These are phyloP conservation scores for Erythrolamprus reginae DNA, from an alignment of 2,113 vertebrate species.

Conservation along the genomic window DNA sequence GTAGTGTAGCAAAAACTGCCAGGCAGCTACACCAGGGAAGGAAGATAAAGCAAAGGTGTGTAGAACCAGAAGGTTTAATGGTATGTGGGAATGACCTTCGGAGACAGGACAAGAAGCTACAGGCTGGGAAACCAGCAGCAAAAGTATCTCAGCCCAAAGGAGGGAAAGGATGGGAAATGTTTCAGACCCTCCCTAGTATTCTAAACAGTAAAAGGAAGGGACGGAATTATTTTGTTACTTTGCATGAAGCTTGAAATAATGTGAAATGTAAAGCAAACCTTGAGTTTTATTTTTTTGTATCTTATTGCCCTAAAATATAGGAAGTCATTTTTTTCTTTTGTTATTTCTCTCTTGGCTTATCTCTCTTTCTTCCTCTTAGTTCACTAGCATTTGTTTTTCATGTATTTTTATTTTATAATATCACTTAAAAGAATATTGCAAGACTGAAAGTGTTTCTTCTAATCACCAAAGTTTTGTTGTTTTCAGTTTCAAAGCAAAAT, in stretches of 20 bases:
- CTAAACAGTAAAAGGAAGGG: not conserved
- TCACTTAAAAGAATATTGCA: no score
- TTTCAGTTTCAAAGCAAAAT: not conserved
- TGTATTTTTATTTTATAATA: no score
- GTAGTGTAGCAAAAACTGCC: not conserved
- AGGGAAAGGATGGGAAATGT: not conserved
- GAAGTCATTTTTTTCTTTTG: no score
- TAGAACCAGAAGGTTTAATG: not conserved
- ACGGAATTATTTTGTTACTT: no score
- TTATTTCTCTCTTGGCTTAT: no score
- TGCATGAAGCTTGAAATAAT: no score
- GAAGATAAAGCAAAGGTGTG: not conserved
- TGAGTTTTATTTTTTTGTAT: no score
- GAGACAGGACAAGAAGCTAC: not conserved
- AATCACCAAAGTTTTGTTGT: not conserved
- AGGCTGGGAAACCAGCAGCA: not conserved
- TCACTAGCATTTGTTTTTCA: no score
- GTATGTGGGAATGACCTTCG: not conserved
- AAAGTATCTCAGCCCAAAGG: not conserved
- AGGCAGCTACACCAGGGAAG: not conserved
- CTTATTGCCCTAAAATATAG: no score
- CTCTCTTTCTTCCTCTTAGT: no score
- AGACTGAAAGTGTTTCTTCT: no score
- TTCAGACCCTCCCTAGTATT: not conserved
- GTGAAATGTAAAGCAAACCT: no score